phyloP scores from a whole-genome alignment of 2,113 vertebrate species.

The Aspiorhynchus laticeps region DNA sequence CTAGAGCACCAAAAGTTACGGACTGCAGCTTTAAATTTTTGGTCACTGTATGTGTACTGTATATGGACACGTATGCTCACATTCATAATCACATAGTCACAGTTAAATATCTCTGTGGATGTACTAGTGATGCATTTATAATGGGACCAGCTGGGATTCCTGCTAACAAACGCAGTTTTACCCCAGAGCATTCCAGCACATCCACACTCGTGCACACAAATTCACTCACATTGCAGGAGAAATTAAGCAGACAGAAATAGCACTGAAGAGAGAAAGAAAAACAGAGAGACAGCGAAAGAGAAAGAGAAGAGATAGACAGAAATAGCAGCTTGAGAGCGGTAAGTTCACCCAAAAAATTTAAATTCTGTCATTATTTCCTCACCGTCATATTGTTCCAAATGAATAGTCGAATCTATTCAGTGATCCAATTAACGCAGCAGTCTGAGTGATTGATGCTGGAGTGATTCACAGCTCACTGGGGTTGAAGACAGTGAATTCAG shows the following conservation, averaged over 20 bases:
- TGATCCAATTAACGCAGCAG: background rate
- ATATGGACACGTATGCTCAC: background rate
- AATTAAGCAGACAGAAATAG: conserved; percentile 23
- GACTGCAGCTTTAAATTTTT: too few species aligned
- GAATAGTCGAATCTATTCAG: background rate
- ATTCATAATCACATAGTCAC: background rate
- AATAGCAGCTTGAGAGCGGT: background rate
- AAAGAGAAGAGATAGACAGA: background rate
- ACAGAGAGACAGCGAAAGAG: background rate
- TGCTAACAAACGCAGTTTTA: conserved; percentile 15
- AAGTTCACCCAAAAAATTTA: background rate
- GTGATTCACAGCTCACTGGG: background rate
- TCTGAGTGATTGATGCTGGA: background rate
- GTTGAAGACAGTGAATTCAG: too few species aligned
- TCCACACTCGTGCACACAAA: background rate
- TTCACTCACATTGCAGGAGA: conserved; percentile 19
- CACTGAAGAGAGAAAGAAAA: background rate
- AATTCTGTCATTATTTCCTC: background rate
- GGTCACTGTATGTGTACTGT: background rate
- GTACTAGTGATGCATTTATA: conserved; percentile 15
- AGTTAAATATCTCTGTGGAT: conserved; percentile 8
- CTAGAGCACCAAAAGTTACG: too few species aligned
- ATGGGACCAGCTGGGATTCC: conserved; percentile 26
- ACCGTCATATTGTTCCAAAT: background rate
- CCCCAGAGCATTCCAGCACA: conserved; percentile 4